Percentiles rank a stretch among this genome's conserved stretches.
phyloP scores from a whole-genome alignment of 2,113 vertebrate species.

The Aythya baeri region DNA sequence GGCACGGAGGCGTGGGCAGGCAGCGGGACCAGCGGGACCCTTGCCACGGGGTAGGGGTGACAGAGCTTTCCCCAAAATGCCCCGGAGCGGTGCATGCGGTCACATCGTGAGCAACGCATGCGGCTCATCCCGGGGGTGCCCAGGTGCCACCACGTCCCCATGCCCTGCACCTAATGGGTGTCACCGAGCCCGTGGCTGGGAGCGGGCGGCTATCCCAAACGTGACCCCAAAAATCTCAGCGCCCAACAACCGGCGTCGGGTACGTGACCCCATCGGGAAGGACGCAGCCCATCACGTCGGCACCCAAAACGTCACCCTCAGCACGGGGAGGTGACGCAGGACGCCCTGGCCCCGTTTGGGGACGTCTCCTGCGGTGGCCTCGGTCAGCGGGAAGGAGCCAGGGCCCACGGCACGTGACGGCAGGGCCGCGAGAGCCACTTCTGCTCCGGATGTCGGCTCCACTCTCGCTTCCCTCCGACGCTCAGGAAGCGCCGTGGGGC shows the following conservation, averaged over 20 bases:
- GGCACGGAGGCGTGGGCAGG: background rate
- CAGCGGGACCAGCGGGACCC: background rate
- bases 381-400: background rate
- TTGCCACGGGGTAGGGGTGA: constrained; percentile 11
- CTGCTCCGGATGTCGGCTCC: constrained; percentile 26
- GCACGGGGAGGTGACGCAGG: background rate
- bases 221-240: accelerated
- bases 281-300: accelerated
- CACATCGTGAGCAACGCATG: accelerated
- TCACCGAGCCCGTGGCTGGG: accelerated
- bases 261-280: accelerated
- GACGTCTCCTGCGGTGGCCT: background rate
- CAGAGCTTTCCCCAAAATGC: constrained; percentile 42
- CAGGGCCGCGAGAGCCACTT: background rate
- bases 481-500: background rate
- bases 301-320: background rate
- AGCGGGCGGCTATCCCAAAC: accelerated
- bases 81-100: accelerated
- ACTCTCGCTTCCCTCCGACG: constrained; percentile 1
- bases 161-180: background rate
- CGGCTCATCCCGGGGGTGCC: accelerated
- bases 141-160: background rate
- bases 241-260: background rate
- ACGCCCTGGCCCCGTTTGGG: background rate
- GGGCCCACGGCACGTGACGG: background rate